Evolutionary conservation across 92 coral and sea anemone genomes (phyloP), one percentile per base, ranked within the genome.

Genomic region (Parazoanthus atlanticus): DNA sequence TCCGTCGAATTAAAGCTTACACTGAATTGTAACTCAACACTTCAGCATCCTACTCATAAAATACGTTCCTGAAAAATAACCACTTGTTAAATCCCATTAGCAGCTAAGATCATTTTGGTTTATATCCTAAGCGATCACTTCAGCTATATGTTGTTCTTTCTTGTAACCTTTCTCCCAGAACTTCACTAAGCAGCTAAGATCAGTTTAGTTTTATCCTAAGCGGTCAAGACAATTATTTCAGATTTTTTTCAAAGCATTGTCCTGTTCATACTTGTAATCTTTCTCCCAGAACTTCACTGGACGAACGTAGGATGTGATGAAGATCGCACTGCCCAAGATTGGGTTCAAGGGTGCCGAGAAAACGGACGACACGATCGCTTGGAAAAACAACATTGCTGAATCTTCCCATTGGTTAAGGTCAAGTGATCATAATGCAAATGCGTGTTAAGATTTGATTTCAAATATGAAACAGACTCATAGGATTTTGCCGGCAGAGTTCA

Each of bases 281-380:
- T 97, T 97, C 69, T 95, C 99, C 99, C 99, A 97, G 90, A 97
- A 97, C 85, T 97, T 97, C 76, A 97, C 99, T 13, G 99, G 99
- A 33, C 99, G 93, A 34, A 97, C 99, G 84, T 97, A 97, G 69
- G 99, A 97, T 41, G 97, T 95, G 46, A 97, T 89, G 78, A 97
- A 97, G 38, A 97, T 95, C 17, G 99, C 99, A 78, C 99, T 97
- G 5, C 99, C 99, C 28, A 97, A 90, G 79, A 97, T 92, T 43
- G 99, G 99, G 85, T 97, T 97, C 41, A 97, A 90, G 41, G 99
- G 99, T 0, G 99, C 99, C 19, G 99, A 97, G 76, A 97, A 82
- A 40, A 94, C 47, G 17, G 99, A 97, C 8, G 99, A 97, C 66
- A 95, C 93, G 70, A 94, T 64, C 25, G 99, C 95, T 92, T 97